phyloP scores from a whole-genome alignment of 2,797 vertebrate species.

The Phataginus tricuspis region DNA sequence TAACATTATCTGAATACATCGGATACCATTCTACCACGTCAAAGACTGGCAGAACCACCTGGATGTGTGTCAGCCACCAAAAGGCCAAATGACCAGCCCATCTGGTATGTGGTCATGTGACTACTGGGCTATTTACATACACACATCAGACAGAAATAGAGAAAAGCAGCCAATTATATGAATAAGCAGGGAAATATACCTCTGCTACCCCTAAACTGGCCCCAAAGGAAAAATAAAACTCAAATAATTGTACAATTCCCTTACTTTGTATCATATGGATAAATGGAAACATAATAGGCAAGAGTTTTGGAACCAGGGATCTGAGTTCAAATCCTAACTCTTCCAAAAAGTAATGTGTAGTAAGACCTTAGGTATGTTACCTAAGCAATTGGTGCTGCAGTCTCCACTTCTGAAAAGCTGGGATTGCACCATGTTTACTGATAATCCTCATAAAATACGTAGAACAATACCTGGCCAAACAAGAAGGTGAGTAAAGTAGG shows the following conservation, averaged over 20 bases:
- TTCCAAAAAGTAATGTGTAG: neutral
- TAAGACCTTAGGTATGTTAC: neutral
- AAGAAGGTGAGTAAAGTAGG: neutral
- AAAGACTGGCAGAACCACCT: conserved; percentile 73
- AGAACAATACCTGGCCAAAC: neutral
- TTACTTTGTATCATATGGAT: neutral
- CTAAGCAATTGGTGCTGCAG: neutral
- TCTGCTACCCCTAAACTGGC: neutral
- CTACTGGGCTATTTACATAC: conserved; percentile 46
- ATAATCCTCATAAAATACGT: neutral
- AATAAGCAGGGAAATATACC: neutral
- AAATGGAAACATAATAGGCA: neutral
- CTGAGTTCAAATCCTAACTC: neutral
- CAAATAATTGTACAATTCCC: neutral
- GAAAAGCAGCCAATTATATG: neutral
- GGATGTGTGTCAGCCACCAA: neutral
- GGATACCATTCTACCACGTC: conserved; percentile 59
- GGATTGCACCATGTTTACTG: neutral
- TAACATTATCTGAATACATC: conserved; percentile 59
- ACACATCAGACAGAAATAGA: neutral
- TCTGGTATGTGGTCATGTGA: conserved; percentile 52
- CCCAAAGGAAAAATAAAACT: neutral
- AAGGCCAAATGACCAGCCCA: conserved; percentile 37
- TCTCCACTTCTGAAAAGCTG: neutral
- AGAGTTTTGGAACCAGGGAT: neutral